A percentile compares a stretch with the other conserved stretches of the same genome.
Evolutionary conservation across 2,113 vertebrate species (phyloP).

Genomic region (Willisornis vidua): DNA sequence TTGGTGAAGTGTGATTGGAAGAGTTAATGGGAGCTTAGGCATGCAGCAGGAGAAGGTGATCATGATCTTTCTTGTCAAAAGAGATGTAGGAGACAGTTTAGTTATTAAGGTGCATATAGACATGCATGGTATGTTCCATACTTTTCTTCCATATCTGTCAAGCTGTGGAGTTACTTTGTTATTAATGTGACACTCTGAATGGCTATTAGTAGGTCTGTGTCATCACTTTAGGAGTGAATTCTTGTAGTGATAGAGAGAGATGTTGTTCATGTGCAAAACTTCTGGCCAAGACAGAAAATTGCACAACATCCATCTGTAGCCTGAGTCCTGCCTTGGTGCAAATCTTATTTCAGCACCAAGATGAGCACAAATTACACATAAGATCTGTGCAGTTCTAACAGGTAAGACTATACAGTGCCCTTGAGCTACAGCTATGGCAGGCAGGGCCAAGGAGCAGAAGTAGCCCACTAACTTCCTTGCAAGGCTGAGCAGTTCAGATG

Average conservation of each 20-base stretch:
- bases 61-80: neutral
- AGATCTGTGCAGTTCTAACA: neutral
- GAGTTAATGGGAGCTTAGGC: neutral
- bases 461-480: neutral
- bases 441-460: neutral
- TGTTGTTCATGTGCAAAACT: neutral
- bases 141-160: neutral
- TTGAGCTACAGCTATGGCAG: neutral
- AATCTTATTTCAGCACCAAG: conserved; percentile 1
- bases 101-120: neutral
- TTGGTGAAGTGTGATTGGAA: neutral
- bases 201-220: neutral
- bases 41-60: neutral
- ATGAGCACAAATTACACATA: neutral
- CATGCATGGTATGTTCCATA: neutral
- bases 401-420: neutral
- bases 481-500: neutral
- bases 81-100: neutral
- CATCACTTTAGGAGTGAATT: neutral
- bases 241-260: neutral
- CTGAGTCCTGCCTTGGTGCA: neutral
- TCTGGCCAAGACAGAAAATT: neutral
- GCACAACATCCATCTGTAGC: neutral
- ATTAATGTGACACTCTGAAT: neutral
- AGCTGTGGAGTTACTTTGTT: neutral